phyloP scores from a whole-genome alignment of 2,888 invertebrate species.

The Orthonychiurus folsomi region DNA sequence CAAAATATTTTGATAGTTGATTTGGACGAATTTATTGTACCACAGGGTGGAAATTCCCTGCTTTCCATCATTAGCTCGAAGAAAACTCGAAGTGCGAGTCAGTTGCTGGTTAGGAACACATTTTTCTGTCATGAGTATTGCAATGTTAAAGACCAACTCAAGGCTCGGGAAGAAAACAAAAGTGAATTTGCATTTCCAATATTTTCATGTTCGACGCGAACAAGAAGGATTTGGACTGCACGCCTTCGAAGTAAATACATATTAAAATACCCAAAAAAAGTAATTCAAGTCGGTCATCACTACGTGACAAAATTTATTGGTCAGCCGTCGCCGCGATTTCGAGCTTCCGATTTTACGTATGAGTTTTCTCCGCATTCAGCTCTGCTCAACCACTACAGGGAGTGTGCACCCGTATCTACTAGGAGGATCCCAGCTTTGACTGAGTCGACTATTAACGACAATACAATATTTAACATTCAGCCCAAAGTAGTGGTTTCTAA shows the following conservation, averaged over 20 bases:
- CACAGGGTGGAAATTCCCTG: slow-evolving; percentile 12
- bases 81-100: background rate
- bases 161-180: too few relatives aligned
- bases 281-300: slow-evolving; percentile 84
- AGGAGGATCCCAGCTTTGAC: slow-evolving; percentile 23
- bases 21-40: slow-evolving; percentile 75
- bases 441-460: slow-evolving; percentile 18
- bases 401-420: slow-evolving; percentile 52
- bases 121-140: slow-evolving; percentile 39
- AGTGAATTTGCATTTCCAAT: slow-evolving; percentile 19
- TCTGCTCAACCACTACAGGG: slow-evolving; percentile 65
- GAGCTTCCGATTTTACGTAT: slow-evolving; percentile 48
- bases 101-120: slow-evolving; percentile 33
- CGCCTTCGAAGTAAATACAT: slow-evolving; percentile 68
- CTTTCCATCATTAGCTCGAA: background rate
- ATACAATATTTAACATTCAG: slow-evolving; percentile 13
- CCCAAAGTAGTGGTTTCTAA: background rate
- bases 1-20: slow-evolving; percentile 76
- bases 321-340: background rate
- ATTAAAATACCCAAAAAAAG: slow-evolving; percentile 62
- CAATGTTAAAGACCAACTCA: too few relatives aligned
- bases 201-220: slow-evolving; percentile 25
- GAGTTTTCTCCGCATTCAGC: slow-evolving; percentile 75
- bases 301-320: slow-evolving; percentile 51
- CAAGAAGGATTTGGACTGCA: slow-evolving; percentile 34